Conservation (phyloP, 2,888 invertebrate genomes). For the Cryptophagus acutangulus region DNA sequence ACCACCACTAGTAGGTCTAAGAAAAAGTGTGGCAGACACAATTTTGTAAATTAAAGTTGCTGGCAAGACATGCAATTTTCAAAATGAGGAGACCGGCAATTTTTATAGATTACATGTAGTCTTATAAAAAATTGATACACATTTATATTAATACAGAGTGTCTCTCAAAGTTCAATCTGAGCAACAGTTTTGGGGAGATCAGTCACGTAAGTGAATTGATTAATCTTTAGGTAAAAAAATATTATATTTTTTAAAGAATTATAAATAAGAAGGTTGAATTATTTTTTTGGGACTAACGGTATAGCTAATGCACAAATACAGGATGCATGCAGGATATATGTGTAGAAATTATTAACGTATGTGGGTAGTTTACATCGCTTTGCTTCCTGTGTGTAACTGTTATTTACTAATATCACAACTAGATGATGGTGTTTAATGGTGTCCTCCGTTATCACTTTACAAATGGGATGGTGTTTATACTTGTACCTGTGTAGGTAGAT, state of each 20-base stretch:
- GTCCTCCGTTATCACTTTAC: too few relatives aligned
- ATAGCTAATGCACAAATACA: background rate
- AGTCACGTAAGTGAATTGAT: too few relatives aligned
- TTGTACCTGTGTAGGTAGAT: too few relatives aligned
- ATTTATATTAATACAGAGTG: too few relatives aligned
- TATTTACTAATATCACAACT: background rate
- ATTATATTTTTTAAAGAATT: too few relatives aligned
- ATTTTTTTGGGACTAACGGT: background rate
- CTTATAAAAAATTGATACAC: constrained; percentile 2
- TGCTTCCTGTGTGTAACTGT: background rate
- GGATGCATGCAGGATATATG: constrained; percentile 2
- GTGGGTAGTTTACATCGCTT: constrained; percentile 2
- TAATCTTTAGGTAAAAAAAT: too few relatives aligned
- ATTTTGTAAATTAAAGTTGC: constrained; percentile 8
- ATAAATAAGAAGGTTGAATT: too few relatives aligned
- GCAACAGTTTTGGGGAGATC: too few relatives aligned
- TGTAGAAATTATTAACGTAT: background rate
- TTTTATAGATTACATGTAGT: background rate
- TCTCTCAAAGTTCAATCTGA: too few relatives aligned
- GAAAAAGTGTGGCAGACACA: background rate
- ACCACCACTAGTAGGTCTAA: too few relatives aligned
- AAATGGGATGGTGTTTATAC: too few relatives aligned
- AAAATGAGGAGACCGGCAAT: constrained; percentile 3
- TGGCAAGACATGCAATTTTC: constrained; percentile 9
- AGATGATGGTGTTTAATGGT: too few relatives aligned